These are phyloP conservation scores for Psephotus haematonotus DNA, from an alignment of 2,113 vertebrate genomes.

Conservation along the genomic window DNA sequence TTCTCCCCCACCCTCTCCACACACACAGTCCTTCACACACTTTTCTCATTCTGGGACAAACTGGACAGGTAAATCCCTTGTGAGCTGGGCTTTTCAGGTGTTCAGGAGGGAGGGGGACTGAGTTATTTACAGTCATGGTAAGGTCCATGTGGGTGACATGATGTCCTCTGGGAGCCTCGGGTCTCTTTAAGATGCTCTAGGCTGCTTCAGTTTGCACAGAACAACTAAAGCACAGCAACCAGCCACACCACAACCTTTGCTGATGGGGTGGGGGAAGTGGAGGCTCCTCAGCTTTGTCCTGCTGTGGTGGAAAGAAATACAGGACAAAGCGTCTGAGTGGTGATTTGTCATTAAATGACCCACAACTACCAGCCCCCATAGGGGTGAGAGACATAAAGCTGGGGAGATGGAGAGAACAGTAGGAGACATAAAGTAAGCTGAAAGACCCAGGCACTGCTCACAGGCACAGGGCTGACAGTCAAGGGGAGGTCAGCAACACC, in stretches of 20 bases:
- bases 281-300: neutral
- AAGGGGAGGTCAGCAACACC: neutral
- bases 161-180: neutral
- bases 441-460: neutral
- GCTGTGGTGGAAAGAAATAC: neutral
- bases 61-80: neutral
- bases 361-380: rapidly evolving
- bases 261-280: neutral
- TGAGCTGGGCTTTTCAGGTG: neutral
- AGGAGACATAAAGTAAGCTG: neutral
- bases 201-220: neutral
- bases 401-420: neutral
- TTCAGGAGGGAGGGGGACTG: neutral
- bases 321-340: neutral
- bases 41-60: neutral
- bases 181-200: neutral
- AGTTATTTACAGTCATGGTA: neutral
- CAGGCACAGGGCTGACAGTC: neutral
- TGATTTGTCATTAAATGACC: neutral
- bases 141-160: neutral
- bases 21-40: neutral
- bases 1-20: neutral
- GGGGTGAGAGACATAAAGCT: neutral
- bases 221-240: neutral
- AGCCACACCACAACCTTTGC: neutral